Evolutionary conservation across 2,113 vertebrate genomes (phyloP), one percentile per base, ranked within the genome.

Genomic region (Equus przewalskii): DNA sequence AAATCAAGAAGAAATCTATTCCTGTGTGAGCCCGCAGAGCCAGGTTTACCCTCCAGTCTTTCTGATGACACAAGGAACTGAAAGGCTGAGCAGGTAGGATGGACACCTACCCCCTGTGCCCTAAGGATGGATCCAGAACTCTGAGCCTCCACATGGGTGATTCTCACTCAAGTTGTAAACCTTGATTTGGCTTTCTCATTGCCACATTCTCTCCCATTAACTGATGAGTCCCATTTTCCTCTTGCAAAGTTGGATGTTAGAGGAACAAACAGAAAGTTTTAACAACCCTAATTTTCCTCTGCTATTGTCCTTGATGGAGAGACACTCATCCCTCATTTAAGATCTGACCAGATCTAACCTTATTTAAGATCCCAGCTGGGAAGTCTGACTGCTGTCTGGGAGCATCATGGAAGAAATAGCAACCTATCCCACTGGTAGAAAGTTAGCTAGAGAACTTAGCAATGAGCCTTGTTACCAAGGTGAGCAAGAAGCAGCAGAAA

Each of bases 1-100:
- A 14, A 72, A 70, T 82, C 89, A 96, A 86, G 41, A 98, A 95
- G 67, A 97, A 97, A 90, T 58, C 1, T 6, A 7, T 91, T 97
- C 72, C 28, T 88, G 26, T 46, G 26, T 9, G 30, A 94, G 21
- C 60, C n/a, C 65, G 36, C 81, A 70, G 85, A 96, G 33, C 13
- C 11, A 94, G 13, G 41, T 70, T 2, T 95, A 4, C 0, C 41
- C 79, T 85, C 36, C 81, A 91, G 33, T 95, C 95, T 92, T 92
- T 58, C 41, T 69, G 22, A 73, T 89, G 49, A 41, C 62, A 75
- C 3, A 1, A 33, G 56, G 18, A 65, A 51, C 18, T n/a, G 56
- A 75, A 86, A 88, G 24, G 7, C 41, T 49, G 14, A 91, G 41
- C 56, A 81, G 41, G 18, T 36, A 15, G n/a, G 5, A 33, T 41